These are phyloP conservation scores for Lithobates sylvaticus DNA, from an alignment of 2,797 vertebrate species.

Conservation along the genomic window DNA sequence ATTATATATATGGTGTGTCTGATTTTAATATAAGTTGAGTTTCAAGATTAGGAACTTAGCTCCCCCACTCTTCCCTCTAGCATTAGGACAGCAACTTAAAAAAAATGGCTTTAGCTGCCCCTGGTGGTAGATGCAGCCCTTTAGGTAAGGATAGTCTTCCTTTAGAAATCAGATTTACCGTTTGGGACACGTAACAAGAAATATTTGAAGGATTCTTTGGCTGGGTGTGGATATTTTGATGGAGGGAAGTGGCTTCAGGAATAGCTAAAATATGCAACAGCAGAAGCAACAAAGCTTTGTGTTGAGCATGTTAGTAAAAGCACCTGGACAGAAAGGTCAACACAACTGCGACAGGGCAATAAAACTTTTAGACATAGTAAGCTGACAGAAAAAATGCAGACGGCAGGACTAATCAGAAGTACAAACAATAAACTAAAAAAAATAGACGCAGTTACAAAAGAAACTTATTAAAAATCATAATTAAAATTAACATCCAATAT, in stretches of 20 bases:
- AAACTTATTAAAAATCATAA: not conserved
- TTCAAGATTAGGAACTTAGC: too few relatives aligned
- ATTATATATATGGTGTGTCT: too few relatives aligned
- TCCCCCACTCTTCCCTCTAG: too few relatives aligned
- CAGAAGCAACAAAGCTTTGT: conserved; percentile 53
- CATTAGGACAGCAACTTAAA: too few relatives aligned
- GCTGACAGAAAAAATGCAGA: conserved; percentile 31
- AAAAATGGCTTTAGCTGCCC: too few relatives aligned
- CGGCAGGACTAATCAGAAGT: conserved; percentile 29
- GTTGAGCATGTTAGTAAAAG: conserved; percentile 30
- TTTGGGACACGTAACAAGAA: conserved; percentile 39
- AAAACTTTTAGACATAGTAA: conserved; percentile 33
- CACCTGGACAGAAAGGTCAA: conserved; percentile 47
- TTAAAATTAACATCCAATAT: not conserved
- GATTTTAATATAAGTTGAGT: too few relatives aligned
- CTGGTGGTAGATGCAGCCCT: too few relatives aligned
- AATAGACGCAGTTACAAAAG: conserved; percentile 2
- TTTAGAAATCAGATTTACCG: conserved; percentile 38
- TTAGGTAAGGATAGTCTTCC: not conserved
- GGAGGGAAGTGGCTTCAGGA: conserved; percentile 24
- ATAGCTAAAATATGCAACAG: conserved; percentile 44
- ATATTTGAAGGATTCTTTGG: conserved; percentile 51
- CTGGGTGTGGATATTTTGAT: conserved; percentile 48
- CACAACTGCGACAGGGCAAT: conserved; percentile 35
- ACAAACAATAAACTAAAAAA: conserved; percentile 29